Conservation (phyloP, 2,113 vertebrate genomes). For the Aix galericulata region DNA sequence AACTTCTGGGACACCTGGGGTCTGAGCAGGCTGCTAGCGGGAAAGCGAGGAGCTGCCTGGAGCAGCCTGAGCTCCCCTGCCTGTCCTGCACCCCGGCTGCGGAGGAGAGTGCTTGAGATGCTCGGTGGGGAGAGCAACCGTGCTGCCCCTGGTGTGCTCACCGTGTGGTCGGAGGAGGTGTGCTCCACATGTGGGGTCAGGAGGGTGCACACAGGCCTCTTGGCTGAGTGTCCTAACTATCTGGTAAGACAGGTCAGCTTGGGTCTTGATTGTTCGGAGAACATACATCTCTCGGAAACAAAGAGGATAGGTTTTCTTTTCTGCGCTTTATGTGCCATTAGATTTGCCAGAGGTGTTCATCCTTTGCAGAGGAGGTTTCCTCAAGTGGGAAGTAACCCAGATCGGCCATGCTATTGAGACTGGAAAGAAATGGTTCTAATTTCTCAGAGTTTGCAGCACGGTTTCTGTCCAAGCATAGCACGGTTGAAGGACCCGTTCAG, state of each 20-base stretch:
- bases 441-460: background rate
- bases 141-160: background rate
- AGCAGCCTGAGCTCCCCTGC: fast-evolving
- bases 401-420: fast-evolving
- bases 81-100: background rate
- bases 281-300: background rate
- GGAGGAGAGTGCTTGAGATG: background rate
- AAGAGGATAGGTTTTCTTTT: background rate
- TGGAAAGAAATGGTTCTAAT: background rate
- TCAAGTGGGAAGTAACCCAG: background rate
- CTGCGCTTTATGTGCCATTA: fast-evolving
- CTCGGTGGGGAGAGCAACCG: background rate
- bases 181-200: background rate
- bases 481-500: fast-evolving
- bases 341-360: background rate
- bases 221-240: background rate
- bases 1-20: background rate
- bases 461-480: fast-evolving
- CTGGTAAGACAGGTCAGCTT: background rate
- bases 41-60: background rate
- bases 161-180: fast-evolving
- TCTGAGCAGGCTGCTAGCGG: background rate
- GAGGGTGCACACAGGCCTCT: fast-evolving
- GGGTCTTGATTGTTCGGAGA: background rate
- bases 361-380: fast-evolving